These are phyloP conservation scores for Abrostola triplasia DNA, from an alignment of 2,888 invertebrate species.

Conservation along the genomic window DNA sequence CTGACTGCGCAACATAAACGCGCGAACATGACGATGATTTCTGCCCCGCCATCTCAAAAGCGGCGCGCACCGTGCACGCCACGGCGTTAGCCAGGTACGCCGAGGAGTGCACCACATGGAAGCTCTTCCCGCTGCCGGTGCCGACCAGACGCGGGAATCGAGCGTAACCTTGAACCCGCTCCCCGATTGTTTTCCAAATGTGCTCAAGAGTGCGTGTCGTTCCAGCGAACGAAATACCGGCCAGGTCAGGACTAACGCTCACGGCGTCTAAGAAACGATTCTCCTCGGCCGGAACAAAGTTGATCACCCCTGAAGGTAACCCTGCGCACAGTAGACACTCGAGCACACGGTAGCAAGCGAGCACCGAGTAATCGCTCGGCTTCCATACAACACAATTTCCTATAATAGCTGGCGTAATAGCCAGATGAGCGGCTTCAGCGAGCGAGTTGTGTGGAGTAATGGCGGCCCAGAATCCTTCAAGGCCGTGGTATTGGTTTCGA, in stretches of 20 bases:
- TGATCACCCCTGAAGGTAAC: slow-evolving; percentile 96
- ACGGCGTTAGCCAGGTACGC: slow-evolving; percentile 93
- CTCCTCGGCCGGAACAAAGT: slow-evolving; percentile 96
- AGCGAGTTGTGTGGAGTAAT: slow-evolving; percentile 98
- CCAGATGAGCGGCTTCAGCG: slow-evolving; percentile 97
- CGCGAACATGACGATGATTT: slow-evolving; percentile 98
- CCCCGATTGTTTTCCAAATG: slow-evolving; percentile 95
- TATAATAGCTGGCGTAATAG: slow-evolving; percentile 93
- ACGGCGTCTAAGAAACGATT: slow-evolving; percentile 96
- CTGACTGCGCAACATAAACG: slow-evolving; percentile 95
- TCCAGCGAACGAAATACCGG: slow-evolving; percentile 98
- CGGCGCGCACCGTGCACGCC: slow-evolving; percentile 92
- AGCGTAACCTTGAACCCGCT: slow-evolving; percentile 92
- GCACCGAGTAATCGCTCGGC: slow-evolving; percentile 96
- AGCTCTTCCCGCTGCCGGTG: slow-evolving; percentile 98
- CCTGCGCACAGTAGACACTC: slow-evolving; percentile 96
- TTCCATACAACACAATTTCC: slow-evolving; percentile 98
- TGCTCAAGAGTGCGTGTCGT: slow-evolving; percentile 95
- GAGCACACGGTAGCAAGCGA: slow-evolving; percentile 96
- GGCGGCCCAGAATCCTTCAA: slow-evolving; percentile 98
- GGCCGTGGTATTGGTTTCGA: slow-evolving; percentile 93
- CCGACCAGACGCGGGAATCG: slow-evolving; percentile 96
- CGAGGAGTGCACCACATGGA: slow-evolving; percentile 96
- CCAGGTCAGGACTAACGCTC: slow-evolving; percentile 92
- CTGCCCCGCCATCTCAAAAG: slow-evolving; percentile 97